These are phyloP conservation scores for Petrolisthes manimaculis DNA, from an alignment of 2,888 invertebrate species.

Conservation along the genomic window DNA sequence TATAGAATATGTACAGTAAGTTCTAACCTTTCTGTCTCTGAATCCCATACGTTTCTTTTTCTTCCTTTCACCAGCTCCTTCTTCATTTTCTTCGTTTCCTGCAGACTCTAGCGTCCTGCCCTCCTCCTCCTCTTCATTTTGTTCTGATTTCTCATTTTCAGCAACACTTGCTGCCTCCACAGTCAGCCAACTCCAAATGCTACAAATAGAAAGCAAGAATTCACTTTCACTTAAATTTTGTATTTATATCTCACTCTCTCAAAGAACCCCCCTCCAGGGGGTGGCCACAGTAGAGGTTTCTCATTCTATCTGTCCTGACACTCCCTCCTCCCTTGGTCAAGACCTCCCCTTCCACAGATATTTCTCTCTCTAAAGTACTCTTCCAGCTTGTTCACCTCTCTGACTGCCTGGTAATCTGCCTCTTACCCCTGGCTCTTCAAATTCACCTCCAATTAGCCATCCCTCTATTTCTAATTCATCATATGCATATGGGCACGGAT, in stretches of 20 bases:
- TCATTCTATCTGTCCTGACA: not conserved
- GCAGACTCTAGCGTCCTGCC: slow-evolving; percentile 14
- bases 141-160: slow-evolving; percentile 24
- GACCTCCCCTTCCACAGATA: not conserved
- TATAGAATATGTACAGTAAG: too few relatives aligned
- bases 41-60: slow-evolving; percentile 65
- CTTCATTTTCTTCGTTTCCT: slow-evolving; percentile 37
- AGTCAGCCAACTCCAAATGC: slow-evolving; percentile 24
- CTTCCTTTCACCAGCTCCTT: slow-evolving; percentile 35
- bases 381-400: not conserved
- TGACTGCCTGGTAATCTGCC: not conserved
- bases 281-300: not conserved
- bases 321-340: not conserved
- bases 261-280: not conserved
- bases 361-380: not conserved
- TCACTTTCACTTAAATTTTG: not conserved
- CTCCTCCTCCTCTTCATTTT: slow-evolving; percentile 19
- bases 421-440: not conserved
- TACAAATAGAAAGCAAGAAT: not conserved
- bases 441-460: too few relatives aligned
- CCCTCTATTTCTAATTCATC: too few relatives aligned
- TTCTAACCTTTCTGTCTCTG: slow-evolving; percentile 71
- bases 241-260: not conserved
- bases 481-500: too few relatives aligned
- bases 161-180: slow-evolving; percentile 49